phyloP scores from a whole-genome alignment of 2,113 vertebrate genomes.

The Ochotona curzoniae region DNA sequence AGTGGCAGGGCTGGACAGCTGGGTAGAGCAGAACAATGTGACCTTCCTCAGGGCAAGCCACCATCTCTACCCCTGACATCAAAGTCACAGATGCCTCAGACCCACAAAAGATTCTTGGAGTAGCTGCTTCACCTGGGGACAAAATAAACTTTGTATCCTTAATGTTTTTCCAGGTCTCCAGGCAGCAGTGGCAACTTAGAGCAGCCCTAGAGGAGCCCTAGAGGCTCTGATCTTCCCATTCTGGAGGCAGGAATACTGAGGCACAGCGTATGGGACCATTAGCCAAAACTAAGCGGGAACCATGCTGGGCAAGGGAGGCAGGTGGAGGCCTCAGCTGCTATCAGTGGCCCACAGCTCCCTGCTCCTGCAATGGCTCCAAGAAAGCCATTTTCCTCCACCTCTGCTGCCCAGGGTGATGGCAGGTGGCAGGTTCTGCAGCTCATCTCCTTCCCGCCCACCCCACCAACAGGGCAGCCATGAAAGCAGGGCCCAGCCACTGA shows the following conservation, averaged over 20 bases:
- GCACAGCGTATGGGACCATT: neutral
- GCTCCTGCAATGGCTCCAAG: neutral
- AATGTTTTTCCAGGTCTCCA: constrained; percentile 40
- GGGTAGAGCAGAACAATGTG: constrained; percentile 48
- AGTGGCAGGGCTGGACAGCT: neutral
- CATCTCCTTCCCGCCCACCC: neutral
- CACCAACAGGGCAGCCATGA: no score
- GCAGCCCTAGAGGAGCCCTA: neutral
- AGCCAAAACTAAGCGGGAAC: neutral
- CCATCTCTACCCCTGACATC: constrained; percentile 71
- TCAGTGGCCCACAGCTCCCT: neutral
- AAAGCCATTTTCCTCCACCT: neutral
- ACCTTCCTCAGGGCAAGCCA: constrained; percentile 62
- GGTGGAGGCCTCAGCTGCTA: neutral
- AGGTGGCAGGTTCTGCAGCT: neutral
- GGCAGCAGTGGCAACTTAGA: constrained; percentile 31
- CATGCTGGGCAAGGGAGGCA: neutral
- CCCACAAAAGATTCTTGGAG: constrained; percentile 73
- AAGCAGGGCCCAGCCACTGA: neutral
- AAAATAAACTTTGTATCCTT: constrained; percentile 60
- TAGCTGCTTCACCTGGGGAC: constrained; percentile 75
- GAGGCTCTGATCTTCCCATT: neutral
- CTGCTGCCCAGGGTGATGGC: neutral
- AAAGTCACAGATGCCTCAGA: constrained; percentile 61
- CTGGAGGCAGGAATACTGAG: neutral